Percentiles rank a stretch among this genome's conserved stretches.
These are phyloP conservation scores for Gorsachius magnificus DNA, from an alignment of 2,797 vertebrate genomes.

Conservation along the genomic window DNA sequence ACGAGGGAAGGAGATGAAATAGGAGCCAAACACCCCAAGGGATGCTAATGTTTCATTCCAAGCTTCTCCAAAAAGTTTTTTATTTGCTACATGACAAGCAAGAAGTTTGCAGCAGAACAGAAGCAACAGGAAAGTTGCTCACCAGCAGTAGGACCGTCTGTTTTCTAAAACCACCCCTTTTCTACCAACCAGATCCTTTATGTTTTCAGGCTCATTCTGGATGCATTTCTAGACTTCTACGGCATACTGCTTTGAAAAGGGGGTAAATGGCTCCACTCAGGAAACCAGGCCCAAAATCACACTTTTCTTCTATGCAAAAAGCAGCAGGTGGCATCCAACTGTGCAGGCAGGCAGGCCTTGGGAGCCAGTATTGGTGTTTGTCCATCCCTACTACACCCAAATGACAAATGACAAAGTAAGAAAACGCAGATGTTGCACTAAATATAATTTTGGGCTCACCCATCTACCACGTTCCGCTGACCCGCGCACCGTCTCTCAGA, in stretches of 20 bases:
- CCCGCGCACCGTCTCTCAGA: neutral
- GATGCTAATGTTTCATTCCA: neutral
- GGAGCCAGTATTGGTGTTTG: neutral
- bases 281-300: neutral
- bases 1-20: neutral
- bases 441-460: neutral
- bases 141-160: neutral
- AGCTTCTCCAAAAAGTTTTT: neutral
- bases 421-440: neutral
- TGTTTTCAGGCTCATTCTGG: neutral
- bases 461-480: accelerated
- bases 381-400: neutral
- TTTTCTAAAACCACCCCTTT: neutral
- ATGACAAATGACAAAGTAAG: neutral
- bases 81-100: neutral
- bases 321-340: neutral
- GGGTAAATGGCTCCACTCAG: neutral
- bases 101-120: neutral
- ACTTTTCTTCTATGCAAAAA: neutral
- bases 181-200: neutral
- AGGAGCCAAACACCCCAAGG: neutral
- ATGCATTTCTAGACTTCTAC: neutral
- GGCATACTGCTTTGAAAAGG: neutral
- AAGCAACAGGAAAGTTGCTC: neutral
- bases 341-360: neutral